phyloP scores from a whole-genome alignment of 2,797 vertebrate species.

The Miichthys miiuy region DNA sequence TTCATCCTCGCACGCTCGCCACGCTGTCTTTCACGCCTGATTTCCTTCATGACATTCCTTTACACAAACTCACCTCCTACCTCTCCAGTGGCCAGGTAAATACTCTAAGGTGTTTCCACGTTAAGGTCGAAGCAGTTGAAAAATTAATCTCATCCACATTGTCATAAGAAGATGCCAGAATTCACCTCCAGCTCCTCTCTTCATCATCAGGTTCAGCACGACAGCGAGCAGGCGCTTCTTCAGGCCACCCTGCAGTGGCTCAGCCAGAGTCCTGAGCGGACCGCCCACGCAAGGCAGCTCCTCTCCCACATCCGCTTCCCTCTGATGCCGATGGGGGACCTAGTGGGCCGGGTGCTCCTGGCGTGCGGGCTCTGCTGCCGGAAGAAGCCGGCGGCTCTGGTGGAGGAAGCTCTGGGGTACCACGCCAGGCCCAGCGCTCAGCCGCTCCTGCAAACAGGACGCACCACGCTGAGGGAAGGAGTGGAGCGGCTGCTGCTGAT shows the following conservation, averaged over 20 bases:
- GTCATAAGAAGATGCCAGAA: background rate
- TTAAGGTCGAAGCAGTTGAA: background rate
- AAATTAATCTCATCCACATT: background rate
- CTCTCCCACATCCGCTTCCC: slow-evolving; percentile 93
- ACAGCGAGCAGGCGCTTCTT: slow-evolving; percentile 91
- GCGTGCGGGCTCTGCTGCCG: slow-evolving; percentile 87
- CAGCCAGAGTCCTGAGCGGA: slow-evolving; percentile 87
- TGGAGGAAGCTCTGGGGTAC: slow-evolving; percentile 92
- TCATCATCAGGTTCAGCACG: slow-evolving; percentile 86
- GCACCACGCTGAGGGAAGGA: slow-evolving; percentile 86
- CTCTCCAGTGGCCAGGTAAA: slow-evolving; percentile 85
- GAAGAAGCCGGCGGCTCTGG: slow-evolving; percentile 85
- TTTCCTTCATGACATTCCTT: slow-evolving; percentile 88
- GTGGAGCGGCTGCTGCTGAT: slow-evolving; percentile 91
- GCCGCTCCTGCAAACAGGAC: slow-evolving; percentile 90
- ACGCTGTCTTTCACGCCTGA: slow-evolving; percentile 89
- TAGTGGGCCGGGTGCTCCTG: slow-evolving; percentile 88
- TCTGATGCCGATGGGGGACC: slow-evolving; percentile 89
- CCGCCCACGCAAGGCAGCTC: slow-evolving; percentile 84
- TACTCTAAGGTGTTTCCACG: too few species aligned
- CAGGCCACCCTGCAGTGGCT: slow-evolving; percentile 93
- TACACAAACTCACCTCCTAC: slow-evolving; percentile 91
- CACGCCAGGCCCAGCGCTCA: slow-evolving; percentile 88
- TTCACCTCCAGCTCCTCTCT: background rate
- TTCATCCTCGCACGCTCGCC: slow-evolving; percentile 90